phyloP scores from a whole-genome alignment of 2,113 vertebrate genomes.

The Dromaius novaehollandiae region DNA sequence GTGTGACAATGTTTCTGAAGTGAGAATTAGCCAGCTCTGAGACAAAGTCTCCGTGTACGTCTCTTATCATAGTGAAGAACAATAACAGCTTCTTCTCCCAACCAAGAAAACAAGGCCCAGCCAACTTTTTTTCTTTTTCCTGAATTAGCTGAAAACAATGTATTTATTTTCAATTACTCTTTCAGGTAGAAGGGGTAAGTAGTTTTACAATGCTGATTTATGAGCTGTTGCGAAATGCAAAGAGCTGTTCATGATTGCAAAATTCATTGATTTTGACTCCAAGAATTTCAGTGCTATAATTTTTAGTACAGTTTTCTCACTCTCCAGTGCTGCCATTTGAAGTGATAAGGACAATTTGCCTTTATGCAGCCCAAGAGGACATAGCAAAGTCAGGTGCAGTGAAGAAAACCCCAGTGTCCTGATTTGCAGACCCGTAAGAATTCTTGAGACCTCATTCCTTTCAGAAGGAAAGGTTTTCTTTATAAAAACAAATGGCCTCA shows the following conservation, averaged over 20 bases:
- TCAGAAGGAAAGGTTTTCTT: not conserved
- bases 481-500: not conserved
- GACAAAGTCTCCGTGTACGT: not conserved
- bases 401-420: not conserved
- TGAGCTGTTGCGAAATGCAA: conserved; percentile 18
- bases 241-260: conserved; percentile 19
- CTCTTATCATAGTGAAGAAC: not conserved
- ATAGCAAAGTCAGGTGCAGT: not conserved
- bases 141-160: not conserved
- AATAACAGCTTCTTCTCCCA: fast-evolving
- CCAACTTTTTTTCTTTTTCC: not conserved
- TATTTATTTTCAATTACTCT: conserved; percentile 33
- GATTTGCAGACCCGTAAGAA: not conserved
- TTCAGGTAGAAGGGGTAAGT: not conserved
- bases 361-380: not conserved
- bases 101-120: not conserved
- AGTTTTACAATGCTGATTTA: conserved; percentile 29
- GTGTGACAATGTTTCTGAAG: not conserved
- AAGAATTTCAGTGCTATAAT: not conserved
- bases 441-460: not conserved
- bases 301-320: not conserved
- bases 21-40: not conserved
- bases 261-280: conserved; percentile 41
- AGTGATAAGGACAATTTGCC: not conserved
- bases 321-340: not conserved